These are phyloP conservation scores for Hirtodrosophila trivittata DNA, from an alignment of 2,888 invertebrate species.

Conservation along the genomic window DNA sequence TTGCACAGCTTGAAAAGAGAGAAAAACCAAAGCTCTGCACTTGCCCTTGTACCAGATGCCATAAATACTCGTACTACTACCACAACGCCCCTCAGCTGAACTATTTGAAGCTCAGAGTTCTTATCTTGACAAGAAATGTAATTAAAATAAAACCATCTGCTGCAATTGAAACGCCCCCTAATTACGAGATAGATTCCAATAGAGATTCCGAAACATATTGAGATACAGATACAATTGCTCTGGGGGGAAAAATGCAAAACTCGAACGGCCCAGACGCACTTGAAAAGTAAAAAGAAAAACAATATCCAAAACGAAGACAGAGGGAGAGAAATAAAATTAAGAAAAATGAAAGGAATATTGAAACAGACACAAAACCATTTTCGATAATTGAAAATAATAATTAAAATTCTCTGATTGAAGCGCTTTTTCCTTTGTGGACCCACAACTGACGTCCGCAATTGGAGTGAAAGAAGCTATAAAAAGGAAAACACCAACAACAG, in stretches of 20 bases:
- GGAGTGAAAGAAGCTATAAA: slow-evolving; percentile 70
- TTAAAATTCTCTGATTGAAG: slow-evolving; percentile 81
- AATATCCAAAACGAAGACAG: background rate
- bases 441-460: slow-evolving; percentile 63
- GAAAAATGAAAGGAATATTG: slow-evolving; percentile 35
- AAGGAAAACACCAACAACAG: slow-evolving; percentile 24
- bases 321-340: slow-evolving; percentile 13
- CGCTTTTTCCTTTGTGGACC: slow-evolving; percentile 18
- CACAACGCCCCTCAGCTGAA: slow-evolving; percentile 19
- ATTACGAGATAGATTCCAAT: slow-evolving; percentile 43
- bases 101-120: slow-evolving; percentile 15
- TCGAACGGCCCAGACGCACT: slow-evolving; percentile 48
- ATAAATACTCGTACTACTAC: background rate
- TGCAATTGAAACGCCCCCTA: slow-evolving; percentile 66
- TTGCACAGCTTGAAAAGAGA: slow-evolving; percentile 14
- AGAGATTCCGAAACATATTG: slow-evolving; percentile 23
- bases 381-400: slow-evolving; percentile 81
- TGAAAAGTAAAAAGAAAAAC: slow-evolving; percentile 54
- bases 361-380: slow-evolving; percentile 69
- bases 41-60: slow-evolving; percentile 15
- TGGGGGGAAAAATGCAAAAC: slow-evolving; percentile 26
- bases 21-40: background rate
- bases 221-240: background rate
- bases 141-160: slow-evolving; percentile 72
- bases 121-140: slow-evolving; percentile 64